Percentiles rank a stretch among this genome's conserved stretches.
Evolutionary conservation across 2,888 invertebrate species (phyloP).

Genomic region (Coronaproctus castanopsis): DNA sequence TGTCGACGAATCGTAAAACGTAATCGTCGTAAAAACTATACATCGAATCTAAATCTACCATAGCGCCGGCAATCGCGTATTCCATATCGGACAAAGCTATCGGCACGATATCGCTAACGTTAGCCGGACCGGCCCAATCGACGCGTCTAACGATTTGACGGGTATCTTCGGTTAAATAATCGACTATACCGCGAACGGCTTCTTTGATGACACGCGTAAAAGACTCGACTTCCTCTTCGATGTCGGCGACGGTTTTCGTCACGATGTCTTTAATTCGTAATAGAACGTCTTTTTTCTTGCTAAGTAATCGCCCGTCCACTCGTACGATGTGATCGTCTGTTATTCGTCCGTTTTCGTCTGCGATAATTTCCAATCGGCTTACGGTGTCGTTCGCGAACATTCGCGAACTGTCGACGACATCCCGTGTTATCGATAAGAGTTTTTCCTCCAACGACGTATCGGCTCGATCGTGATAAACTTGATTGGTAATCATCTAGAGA

Average conservation of each 20-base stretch:
- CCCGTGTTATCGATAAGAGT: too few relatives aligned
- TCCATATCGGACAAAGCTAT: neutral
- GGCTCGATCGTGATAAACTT: too few relatives aligned
- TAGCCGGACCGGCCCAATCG: neutral
- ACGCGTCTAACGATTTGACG: neutral
- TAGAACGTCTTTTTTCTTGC: neutral
- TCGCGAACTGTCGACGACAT: too few relatives aligned
- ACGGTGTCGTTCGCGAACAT: too few relatives aligned
- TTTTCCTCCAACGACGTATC: too few relatives aligned
- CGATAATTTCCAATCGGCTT: too few relatives aligned
- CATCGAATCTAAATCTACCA: slow-evolving; percentile 4
- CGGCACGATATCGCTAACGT: neutral
- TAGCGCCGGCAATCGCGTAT: neutral
- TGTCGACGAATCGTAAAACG: slow-evolving; percentile 2
- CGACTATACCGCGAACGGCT: neutral
- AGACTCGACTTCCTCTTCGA: neutral
- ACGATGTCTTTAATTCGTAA: neutral
- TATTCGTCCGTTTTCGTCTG: too few relatives aligned
- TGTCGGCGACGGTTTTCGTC: neutral
- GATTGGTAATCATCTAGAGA: too few relatives aligned
- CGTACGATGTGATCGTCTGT: too few relatives aligned
- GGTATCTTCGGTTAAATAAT: neutral
- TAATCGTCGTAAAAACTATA: slow-evolving; percentile 4
- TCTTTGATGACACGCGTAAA: neutral
- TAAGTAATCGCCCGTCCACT: neutral